Conservation (phyloP, 1,140 invertebrate species). For the Hylaeus anthracinus region DNA sequence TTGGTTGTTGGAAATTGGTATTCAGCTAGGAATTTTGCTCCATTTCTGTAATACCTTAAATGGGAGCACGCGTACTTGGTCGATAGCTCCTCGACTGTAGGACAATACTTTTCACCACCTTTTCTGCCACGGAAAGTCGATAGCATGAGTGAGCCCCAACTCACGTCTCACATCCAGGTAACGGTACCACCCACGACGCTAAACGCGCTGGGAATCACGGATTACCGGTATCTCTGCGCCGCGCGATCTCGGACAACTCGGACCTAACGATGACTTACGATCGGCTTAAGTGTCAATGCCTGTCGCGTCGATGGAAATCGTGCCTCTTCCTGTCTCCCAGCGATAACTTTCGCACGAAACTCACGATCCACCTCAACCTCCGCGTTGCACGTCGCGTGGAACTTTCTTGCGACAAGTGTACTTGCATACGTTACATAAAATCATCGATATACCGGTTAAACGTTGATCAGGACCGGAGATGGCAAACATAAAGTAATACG, state of each 20-base stretch:
- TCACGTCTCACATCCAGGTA: background rate
- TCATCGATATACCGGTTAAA: too few relatives aligned
- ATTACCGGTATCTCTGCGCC: constrained; percentile 28
- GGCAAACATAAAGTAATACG: too few relatives aligned
- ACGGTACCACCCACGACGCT: constrained; percentile 31
- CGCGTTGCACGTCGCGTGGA: background rate
- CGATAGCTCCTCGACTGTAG: too few relatives aligned
- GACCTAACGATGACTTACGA: constrained; percentile 58
- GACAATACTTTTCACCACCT: too few relatives aligned
- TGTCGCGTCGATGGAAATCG: constrained; percentile 37
- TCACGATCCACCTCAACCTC: background rate
- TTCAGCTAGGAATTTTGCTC: too few relatives aligned
- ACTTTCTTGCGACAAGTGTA: background rate
- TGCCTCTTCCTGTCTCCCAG: constrained; percentile 26
- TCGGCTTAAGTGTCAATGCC: constrained; percentile 51
- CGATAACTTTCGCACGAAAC: constrained; percentile 20
- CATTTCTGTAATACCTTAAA: too few relatives aligned
- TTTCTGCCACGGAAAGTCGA: too few relatives aligned
- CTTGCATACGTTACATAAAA: too few relatives aligned
- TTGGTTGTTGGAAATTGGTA: too few relatives aligned
- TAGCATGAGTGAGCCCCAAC: background rate
- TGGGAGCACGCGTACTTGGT: too few relatives aligned
- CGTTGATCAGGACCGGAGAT: too few relatives aligned
- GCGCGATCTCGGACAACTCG: constrained; percentile 8
- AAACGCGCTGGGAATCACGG: constrained; percentile 23